Percentiles rank a stretch among this genome's conserved stretches.
Evolutionary conservation across 2,888 invertebrate genomes (phyloP).

Genomic region (Anthrax anthrax): DNA sequence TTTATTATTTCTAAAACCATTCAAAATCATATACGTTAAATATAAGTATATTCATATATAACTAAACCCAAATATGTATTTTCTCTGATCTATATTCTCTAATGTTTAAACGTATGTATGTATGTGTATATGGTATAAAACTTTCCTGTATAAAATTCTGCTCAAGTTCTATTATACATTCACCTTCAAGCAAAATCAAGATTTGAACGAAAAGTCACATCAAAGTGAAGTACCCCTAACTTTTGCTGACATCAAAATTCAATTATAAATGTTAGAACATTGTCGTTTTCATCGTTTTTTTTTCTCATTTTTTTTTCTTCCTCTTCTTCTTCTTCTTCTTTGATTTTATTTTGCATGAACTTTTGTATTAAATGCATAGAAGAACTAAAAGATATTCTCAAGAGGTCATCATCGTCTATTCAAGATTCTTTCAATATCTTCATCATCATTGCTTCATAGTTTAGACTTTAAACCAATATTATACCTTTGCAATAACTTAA

Average conservation of each 20-base stretch:
- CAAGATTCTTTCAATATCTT: too few species aligned
- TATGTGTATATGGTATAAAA: not conserved
- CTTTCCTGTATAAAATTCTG: not conserved
- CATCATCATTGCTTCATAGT: too few species aligned
- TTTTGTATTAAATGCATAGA: too few species aligned
- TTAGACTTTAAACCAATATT: too few species aligned
- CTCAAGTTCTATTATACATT: not conserved
- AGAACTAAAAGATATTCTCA: not conserved
- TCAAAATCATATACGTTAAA: not conserved
- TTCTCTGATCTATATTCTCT: too few species aligned
- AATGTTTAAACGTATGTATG: too few species aligned
- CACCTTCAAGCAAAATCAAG: not conserved
- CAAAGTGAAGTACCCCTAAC: slow-evolving; percentile 4
- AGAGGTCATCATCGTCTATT: not conserved
- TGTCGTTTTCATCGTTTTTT: slow-evolving; percentile 1
- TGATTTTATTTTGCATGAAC: not conserved
- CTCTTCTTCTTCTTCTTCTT: too few species aligned
- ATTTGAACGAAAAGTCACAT: slow-evolving; percentile 1
- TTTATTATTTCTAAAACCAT: not conserved
- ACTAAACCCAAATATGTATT: too few species aligned
- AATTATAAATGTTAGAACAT: slow-evolving; percentile 2
- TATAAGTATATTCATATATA: too few species aligned
- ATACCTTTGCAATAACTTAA: too few species aligned
- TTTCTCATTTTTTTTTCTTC: too few species aligned
- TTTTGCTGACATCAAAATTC: slow-evolving; percentile 8